Conservation (phyloP, 1,140 invertebrate species). For the Psilanteris sp. region DNA sequence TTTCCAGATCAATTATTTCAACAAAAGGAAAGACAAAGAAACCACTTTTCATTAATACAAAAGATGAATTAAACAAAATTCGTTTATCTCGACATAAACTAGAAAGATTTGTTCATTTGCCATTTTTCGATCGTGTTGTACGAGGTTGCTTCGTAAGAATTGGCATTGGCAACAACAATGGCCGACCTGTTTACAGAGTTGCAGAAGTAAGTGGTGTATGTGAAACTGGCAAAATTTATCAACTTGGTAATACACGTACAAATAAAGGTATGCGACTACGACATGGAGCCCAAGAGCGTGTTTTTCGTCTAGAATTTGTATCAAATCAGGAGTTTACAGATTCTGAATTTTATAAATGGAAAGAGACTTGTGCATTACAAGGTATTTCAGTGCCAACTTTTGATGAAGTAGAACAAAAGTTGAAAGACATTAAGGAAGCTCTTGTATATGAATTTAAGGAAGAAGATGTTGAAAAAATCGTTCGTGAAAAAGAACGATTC, state of each 20-base stretch:
- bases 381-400: slow-evolving; percentile 90
- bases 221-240: slow-evolving; percentile 97
- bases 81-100: slow-evolving; percentile 94
- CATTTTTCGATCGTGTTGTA: slow-evolving; percentile 95
- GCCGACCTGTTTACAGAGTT: slow-evolving; percentile 94
- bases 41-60: slow-evolving; percentile 84
- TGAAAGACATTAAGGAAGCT: slow-evolving; percentile 93
- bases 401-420: slow-evolving; percentile 91
- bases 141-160: slow-evolving; percentile 97
- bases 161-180: slow-evolving; percentile 95
- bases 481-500: slow-evolving; percentile 95
- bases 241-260: slow-evolving; percentile 92
- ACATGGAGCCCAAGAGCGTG: slow-evolving; percentile 93
- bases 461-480: slow-evolving; percentile 89
- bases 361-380: slow-evolving; percentile 88
- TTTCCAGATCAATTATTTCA: slow-evolving; percentile 77
- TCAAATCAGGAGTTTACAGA: slow-evolving; percentile 98
- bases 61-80: slow-evolving; percentile 93
- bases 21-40: slow-evolving; percentile 80
- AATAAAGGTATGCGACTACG: slow-evolving; percentile 91
- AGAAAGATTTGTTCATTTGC: slow-evolving; percentile 96
- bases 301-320: slow-evolving; percentile 98
- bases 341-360: slow-evolving; percentile 96
- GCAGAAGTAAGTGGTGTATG: slow-evolving; percentile 97
- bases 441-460: slow-evolving; percentile 94